phyloP scores from a whole-genome alignment of 2,113 vertebrate genomes.

The Andinoacara biseriatus region DNA sequence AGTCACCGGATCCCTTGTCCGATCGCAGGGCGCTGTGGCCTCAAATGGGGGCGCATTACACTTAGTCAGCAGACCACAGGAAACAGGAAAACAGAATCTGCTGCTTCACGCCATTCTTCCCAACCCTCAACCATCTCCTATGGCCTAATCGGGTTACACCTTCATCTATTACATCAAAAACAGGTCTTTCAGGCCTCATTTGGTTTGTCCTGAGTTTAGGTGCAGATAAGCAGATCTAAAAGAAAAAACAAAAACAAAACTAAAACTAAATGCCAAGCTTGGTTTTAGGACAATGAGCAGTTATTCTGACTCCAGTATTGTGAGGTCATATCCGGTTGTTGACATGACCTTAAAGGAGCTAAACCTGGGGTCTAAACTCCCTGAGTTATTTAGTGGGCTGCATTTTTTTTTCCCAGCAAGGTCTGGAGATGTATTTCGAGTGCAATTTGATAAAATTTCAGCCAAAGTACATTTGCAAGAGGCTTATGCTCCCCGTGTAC shows the following conservation, averaged over 20 bases:
- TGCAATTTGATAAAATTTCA: slow-evolving; percentile 27
- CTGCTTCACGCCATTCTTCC: slow-evolving; percentile 59
- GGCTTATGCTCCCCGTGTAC: slow-evolving; percentile 36
- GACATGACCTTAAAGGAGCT: slow-evolving; percentile 23
- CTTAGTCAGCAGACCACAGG: slow-evolving; percentile 74
- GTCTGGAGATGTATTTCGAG: slow-evolving; percentile 16
- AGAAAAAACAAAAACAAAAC: too few species aligned
- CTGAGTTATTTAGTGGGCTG: not conserved
- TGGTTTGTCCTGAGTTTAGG: not conserved
- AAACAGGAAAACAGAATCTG: slow-evolving; percentile 71
- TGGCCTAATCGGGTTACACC: slow-evolving; percentile 55
- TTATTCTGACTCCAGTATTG: not conserved
- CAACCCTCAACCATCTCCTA: slow-evolving; percentile 45
- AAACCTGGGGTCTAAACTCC: not conserved
- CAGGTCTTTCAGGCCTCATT: slow-evolving; percentile 18
- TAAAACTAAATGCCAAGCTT: slow-evolving; percentile 2
- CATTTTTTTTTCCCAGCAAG: not conserved
- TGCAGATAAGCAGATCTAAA: not conserved
- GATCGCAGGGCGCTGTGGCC: slow-evolving; percentile 53
- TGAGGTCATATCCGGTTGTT: slow-evolving; percentile 1
- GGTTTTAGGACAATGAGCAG: not conserved
- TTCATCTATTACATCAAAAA: slow-evolving; percentile 39
- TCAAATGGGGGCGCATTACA: slow-evolving; percentile 61
- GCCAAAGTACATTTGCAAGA: slow-evolving; percentile 44
- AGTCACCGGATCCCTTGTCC: slow-evolving; percentile 68